Percentiles rank a stretch among this genome's conserved stretches.
phyloP scores from a whole-genome alignment of 2,888 invertebrate genomes.

The Yponomeuta cagnagella region DNA sequence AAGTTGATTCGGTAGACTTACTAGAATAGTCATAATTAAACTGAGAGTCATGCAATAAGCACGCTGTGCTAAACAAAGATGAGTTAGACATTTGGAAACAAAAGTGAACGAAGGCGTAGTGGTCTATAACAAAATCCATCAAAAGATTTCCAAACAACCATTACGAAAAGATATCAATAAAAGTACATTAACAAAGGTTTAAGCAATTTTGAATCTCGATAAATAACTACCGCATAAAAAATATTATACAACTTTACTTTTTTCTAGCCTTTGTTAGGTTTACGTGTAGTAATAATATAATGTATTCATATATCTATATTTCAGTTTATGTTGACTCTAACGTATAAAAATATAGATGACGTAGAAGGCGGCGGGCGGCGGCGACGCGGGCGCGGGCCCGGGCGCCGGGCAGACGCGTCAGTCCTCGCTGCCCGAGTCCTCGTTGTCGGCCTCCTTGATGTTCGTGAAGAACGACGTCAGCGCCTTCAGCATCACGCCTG shows the following conservation, averaged over 20 bases:
- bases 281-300: slow-evolving; percentile 41
- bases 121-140: not conserved
- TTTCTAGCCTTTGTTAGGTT: slow-evolving; percentile 46
- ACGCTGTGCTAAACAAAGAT: too few relatives aligned
- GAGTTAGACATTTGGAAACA: too few relatives aligned
- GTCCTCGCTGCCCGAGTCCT: slow-evolving; percentile 72
- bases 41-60: too few relatives aligned
- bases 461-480: slow-evolving; percentile 83
- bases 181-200: slow-evolving; percentile 23
- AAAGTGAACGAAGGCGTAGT: too few relatives aligned
- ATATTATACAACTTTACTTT: slow-evolving; percentile 49
- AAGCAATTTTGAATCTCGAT: slow-evolving; percentile 37
- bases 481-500: slow-evolving; percentile 83
- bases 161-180: slow-evolving; percentile 24
- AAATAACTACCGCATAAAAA: slow-evolving; percentile 51
- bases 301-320: slow-evolving; percentile 38
- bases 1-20: too few relatives aligned
- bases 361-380: slow-evolving; percentile 24
- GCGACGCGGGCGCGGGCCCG: slow-evolving; percentile 31
- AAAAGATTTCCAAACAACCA: slow-evolving; percentile 4
- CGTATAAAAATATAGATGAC: slow-evolving; percentile 57
- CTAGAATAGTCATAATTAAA: too few relatives aligned
- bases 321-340: slow-evolving; percentile 41
- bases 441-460: slow-evolving; percentile 80
- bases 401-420: slow-evolving; percentile 47